A percentile compares a stretch with the other conserved stretches of the same genome.
These are phyloP conservation scores for Cenopis cana DNA, from an alignment of 2,888 invertebrate genomes.

Conservation along the genomic window DNA sequence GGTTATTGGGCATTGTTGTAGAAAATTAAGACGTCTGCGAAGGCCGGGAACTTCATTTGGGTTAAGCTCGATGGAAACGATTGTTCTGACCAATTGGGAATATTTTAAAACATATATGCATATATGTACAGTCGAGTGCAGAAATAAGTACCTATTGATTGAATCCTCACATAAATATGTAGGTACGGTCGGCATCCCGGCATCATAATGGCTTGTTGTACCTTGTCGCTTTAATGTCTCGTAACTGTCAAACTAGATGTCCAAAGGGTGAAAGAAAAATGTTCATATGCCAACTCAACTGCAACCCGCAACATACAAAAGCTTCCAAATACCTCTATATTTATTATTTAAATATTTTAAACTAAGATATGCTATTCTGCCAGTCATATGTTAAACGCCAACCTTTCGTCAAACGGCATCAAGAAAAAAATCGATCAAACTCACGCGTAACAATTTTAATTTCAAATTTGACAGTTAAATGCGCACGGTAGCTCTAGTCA, in stretches of 20 bases:
- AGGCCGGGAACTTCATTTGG: conserved; percentile 23
- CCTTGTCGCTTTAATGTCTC: too few relatives aligned
- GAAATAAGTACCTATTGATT: too few relatives aligned
- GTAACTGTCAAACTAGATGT: too few relatives aligned
- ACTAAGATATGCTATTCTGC: conserved; percentile 25
- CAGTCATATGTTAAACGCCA: conserved; percentile 60
- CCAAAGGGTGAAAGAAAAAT: too few relatives aligned
- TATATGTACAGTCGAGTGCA: background rate
- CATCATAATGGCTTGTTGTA: too few relatives aligned
- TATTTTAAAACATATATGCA: conserved; percentile 7
- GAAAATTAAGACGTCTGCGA: conserved; percentile 61
- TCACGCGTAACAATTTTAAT: conserved; percentile 64
- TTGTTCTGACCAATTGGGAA: conserved; percentile 20
- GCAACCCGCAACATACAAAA: background rate
- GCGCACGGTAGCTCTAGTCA: conserved; percentile 53
- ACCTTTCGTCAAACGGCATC: conserved; percentile 63
- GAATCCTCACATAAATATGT: too few relatives aligned
- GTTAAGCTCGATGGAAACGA: conserved; percentile 26
- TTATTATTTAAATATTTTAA: too few relatives aligned
- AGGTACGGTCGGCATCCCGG: too few relatives aligned
- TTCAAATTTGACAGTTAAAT: conserved; percentile 71
- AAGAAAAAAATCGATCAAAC: conserved; percentile 55
- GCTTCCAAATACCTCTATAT: background rate
- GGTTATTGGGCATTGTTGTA: conserved; percentile 65
- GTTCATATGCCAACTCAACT: background rate